phyloP scores from a whole-genome alignment of 2,797 vertebrate genomes.

The Spinibarbus caldwelli region DNA sequence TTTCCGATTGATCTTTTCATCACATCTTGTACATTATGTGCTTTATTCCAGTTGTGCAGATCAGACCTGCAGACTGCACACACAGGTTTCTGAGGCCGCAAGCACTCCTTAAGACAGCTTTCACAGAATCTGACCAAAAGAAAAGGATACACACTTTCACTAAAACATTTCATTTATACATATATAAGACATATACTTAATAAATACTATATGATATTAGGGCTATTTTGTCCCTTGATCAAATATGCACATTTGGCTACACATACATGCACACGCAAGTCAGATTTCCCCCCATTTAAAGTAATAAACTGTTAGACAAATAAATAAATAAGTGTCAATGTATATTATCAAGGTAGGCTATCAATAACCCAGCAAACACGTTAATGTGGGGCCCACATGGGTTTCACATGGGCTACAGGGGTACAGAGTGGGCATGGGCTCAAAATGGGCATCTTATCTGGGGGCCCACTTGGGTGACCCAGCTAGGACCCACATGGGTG shows the following conservation, averaged over 20 bases:
- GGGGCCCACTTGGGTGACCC: too few species aligned
- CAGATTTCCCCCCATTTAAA: background rate
- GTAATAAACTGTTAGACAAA: background rate
- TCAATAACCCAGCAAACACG: too few species aligned
- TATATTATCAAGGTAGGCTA: background rate
- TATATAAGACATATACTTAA: background rate
- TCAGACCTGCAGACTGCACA: constrained; percentile 93
- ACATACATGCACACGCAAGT: too few species aligned
- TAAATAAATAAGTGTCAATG: background rate
- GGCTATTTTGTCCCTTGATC: too few species aligned
- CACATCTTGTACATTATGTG: constrained; percentile 84
- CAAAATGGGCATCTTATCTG: too few species aligned
- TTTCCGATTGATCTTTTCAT: constrained; percentile 87
- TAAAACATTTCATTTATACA: background rate
- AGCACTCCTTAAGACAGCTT: constrained; percentile 92
- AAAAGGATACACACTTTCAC: background rate
- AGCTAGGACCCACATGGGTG: too few species aligned
- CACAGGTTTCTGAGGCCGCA: constrained; percentile 92
- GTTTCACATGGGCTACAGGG: too few species aligned
- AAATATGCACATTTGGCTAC: too few species aligned
- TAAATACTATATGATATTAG: too few species aligned
- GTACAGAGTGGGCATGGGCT: too few species aligned
- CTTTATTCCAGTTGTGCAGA: constrained; percentile 81
- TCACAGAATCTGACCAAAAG: constrained; percentile 87
- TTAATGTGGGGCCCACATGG: too few species aligned